Percentiles rank a stretch among this genome's conserved stretches.
Conservation (phyloP, 2,888 invertebrate genomes). For the Pyrochroa serraticornis region DNA sequence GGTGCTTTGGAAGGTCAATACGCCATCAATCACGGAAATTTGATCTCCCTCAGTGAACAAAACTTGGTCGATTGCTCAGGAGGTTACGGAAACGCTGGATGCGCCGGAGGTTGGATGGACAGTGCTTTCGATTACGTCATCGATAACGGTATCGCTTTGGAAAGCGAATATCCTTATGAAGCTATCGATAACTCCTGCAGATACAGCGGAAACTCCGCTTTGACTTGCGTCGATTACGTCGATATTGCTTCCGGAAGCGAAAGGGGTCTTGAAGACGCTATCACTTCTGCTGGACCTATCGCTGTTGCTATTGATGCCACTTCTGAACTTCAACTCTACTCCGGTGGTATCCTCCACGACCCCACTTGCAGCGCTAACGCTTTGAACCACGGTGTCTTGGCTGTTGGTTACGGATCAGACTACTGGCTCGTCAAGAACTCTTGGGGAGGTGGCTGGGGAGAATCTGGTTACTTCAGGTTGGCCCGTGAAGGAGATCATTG, state of each 20-base stretch:
- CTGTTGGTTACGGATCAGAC: constrained; percentile 76
- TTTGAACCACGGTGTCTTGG: constrained; percentile 82
- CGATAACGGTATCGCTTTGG: constrained; percentile 63
- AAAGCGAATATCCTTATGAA: constrained; percentile 61
- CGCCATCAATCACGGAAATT: constrained; percentile 58
- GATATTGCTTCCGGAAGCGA: constrained; percentile 76
- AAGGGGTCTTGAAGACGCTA: constrained; percentile 71
- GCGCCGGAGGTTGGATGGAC: constrained; percentile 61
- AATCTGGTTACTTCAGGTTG: constrained; percentile 35
- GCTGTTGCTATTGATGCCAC: constrained; percentile 90
- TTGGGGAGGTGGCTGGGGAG: constrained; percentile 59
- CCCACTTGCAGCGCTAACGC: constrained; percentile 66
- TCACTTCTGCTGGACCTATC: constrained; percentile 84
- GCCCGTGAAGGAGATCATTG: neutral
- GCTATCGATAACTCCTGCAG: constrained; percentile 38
- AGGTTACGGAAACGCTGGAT: constrained; percentile 60
- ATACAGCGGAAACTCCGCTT: constrained; percentile 38
- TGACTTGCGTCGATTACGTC: constrained; percentile 65
- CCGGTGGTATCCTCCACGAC: constrained; percentile 77
- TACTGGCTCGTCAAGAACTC: constrained; percentile 76
- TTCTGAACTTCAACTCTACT: constrained; percentile 81
- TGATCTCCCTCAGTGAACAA: constrained; percentile 62
- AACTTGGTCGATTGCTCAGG: constrained; percentile 62
- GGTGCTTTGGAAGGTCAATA: constrained; percentile 61
- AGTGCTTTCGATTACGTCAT: constrained; percentile 58